phyloP scores from a whole-genome alignment of 2,113 vertebrate species.

The Corythornis cristatus region DNA sequence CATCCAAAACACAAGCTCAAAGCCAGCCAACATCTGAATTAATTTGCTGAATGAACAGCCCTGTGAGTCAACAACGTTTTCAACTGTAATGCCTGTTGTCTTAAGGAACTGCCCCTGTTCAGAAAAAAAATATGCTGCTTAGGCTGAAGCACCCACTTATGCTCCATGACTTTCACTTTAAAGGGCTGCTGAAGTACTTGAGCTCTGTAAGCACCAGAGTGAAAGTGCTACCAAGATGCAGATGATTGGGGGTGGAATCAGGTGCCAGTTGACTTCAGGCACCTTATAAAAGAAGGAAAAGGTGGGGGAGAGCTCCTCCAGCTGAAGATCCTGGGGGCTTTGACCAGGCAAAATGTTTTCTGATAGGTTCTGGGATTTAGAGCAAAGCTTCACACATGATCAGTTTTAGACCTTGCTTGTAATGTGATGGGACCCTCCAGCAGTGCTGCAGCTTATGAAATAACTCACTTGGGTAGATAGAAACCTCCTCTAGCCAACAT shows the following conservation, averaged over 20 bases:
- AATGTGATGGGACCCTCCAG: neutral
- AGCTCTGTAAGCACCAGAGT: neutral
- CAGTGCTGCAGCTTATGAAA: neutral
- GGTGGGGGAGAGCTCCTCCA: neutral
- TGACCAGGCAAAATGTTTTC: neutral
- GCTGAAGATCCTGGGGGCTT: neutral
- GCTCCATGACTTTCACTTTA: neutral
- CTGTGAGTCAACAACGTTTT: fast-evolving
- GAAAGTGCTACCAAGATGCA: fast-evolving
- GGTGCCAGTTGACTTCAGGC: neutral
- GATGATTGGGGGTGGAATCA: neutral
- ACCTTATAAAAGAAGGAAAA: neutral
- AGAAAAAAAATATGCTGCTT: neutral
- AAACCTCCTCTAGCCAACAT: neutral
- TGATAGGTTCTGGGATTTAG: neutral
- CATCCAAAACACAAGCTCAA: neutral
- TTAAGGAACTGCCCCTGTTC: neutral
- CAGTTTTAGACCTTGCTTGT: neutral
- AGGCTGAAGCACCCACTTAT: neutral
- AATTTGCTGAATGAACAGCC: neutral
- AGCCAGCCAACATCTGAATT: neutral
- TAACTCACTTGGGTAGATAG: neutral
- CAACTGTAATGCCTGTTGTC: neutral
- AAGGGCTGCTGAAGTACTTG: neutral
- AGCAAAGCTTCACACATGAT: neutral